phyloP scores from a whole-genome alignment of 2,113 vertebrate genomes.

The Corapipo altera region DNA sequence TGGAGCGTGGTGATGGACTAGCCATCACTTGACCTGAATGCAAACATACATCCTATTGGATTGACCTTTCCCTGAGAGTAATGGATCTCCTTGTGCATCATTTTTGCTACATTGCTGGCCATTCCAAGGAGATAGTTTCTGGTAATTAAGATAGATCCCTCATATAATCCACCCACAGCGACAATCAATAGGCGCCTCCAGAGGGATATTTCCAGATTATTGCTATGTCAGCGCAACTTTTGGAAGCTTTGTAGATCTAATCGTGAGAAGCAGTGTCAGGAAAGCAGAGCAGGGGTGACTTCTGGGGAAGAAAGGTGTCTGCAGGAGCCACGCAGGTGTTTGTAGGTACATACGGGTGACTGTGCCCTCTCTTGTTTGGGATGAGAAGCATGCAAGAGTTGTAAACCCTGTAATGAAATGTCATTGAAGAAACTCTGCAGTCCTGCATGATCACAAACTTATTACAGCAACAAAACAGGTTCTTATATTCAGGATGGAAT shows the following conservation, averaged over 20 bases:
- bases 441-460: too few relatives aligned
- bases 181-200: slow-evolving; percentile 31
- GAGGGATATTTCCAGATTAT: slow-evolving; percentile 57
- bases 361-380: background rate
- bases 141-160: slow-evolving; percentile 73
- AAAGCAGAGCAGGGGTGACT: fast-evolving
- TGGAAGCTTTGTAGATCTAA: slow-evolving; percentile 11
- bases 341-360: too few relatives aligned
- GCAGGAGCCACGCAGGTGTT: background rate
- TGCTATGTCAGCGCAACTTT: slow-evolving; percentile 29
- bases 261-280: background rate
- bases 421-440: background rate
- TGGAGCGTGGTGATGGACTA: slow-evolving; percentile 55
- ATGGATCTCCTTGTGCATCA: slow-evolving; percentile 53
- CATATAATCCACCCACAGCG: background rate
- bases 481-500: background rate
- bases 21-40: slow-evolving; percentile 59
- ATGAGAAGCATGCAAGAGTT: background rate
- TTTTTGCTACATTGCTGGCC: slow-evolving; percentile 39
- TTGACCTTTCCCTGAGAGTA: slow-evolving; percentile 76
- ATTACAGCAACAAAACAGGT: fast-evolving
- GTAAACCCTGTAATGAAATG: background rate
- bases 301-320: background rate
- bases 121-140: slow-evolving; percentile 52
- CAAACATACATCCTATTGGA: slow-evolving; percentile 67